A percentile compares a stretch with the other conserved stretches of the same genome.
phyloP scores from a whole-genome alignment of 1,140 invertebrate species.

The Andricus grossulariae region DNA sequence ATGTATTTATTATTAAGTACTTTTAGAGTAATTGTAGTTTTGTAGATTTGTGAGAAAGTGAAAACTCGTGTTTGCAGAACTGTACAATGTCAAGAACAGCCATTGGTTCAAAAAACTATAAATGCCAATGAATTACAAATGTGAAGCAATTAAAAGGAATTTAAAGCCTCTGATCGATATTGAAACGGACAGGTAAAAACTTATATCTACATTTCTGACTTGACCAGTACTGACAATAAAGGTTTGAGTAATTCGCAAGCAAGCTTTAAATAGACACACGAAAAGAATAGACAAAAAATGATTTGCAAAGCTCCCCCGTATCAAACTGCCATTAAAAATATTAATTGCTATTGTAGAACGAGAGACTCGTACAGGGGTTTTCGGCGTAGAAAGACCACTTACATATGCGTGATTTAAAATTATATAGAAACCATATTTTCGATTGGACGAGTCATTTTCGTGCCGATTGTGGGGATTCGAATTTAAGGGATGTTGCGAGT shows the following conservation, averaged over 20 bases:
- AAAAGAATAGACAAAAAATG: neutral
- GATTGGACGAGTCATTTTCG: conserved; percentile 54
- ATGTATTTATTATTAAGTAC: neutral
- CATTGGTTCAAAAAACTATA: too few relatives aligned
- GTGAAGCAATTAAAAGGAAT: neutral
- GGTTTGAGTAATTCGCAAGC: neutral
- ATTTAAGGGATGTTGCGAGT: conserved; percentile 34
- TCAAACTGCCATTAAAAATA: conserved; percentile 2
- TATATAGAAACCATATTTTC: conserved; percentile 44
- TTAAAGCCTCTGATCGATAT: too few relatives aligned
- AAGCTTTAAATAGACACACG: neutral
- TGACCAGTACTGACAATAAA: conserved; percentile 29
- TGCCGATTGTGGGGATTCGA: conserved; percentile 52
- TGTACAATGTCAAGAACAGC: conserved; percentile 8
- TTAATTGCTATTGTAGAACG: conserved; percentile 6
- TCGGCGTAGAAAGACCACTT: conserved; percentile 68
- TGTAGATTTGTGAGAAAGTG: conserved; percentile 7
- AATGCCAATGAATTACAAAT: neutral
- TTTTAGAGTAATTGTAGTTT: neutral
- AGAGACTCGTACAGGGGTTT: conserved; percentile 50
- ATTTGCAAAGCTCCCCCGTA: neutral
- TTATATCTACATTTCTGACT: neutral
- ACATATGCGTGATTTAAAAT: conserved; percentile 56
- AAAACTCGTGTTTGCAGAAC: conserved; percentile 7
- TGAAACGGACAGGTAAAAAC: neutral